Evolutionary conservation across 2,888 invertebrate genomes (phyloP).

Genomic region (Oscheius sp.): DNA sequence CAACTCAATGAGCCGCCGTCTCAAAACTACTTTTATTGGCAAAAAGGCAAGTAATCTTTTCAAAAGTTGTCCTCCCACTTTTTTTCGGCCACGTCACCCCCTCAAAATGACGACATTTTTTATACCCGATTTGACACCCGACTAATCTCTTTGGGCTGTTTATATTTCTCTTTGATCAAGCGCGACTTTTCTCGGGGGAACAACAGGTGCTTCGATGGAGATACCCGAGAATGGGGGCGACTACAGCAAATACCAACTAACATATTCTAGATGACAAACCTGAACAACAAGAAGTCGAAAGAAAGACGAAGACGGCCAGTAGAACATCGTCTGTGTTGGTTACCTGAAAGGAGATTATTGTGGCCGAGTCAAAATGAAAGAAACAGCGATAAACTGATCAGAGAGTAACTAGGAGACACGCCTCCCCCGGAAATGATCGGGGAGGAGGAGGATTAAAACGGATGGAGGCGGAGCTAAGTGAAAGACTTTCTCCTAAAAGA

Average conservation of each 20-base stretch:
- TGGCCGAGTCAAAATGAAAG: not conserved
- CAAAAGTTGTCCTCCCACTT: too few species aligned
- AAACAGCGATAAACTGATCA: not conserved
- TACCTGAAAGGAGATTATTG: slow-evolving; percentile 11
- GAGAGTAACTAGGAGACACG: not conserved
- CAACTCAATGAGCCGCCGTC: not conserved
- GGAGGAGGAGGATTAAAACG: not conserved
- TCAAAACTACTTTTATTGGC: too few species aligned
- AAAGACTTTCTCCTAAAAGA: slow-evolving; percentile 12
- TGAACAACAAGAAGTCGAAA: slow-evolving; percentile 23
- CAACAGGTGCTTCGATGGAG: not conserved
- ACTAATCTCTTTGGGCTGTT: not conserved
- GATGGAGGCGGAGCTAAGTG: too few species aligned
- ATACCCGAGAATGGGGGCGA: not conserved
- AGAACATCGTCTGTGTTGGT: slow-evolving; percentile 9
- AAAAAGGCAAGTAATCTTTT: too few species aligned
- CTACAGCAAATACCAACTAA: too few species aligned
- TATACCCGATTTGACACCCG: not conserved
- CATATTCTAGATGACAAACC: slow-evolving; percentile 5
- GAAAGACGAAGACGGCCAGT: not conserved
- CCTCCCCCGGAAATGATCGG: slow-evolving; percentile 30
- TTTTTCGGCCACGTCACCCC: too few species aligned
- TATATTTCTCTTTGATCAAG: not conserved
- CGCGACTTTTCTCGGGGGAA: not conserved
- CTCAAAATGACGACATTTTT: too few species aligned